Evolutionary conservation across 1,140 invertebrate species (phyloP).

Genomic region (Lepeophtheirus salmonis): DNA sequence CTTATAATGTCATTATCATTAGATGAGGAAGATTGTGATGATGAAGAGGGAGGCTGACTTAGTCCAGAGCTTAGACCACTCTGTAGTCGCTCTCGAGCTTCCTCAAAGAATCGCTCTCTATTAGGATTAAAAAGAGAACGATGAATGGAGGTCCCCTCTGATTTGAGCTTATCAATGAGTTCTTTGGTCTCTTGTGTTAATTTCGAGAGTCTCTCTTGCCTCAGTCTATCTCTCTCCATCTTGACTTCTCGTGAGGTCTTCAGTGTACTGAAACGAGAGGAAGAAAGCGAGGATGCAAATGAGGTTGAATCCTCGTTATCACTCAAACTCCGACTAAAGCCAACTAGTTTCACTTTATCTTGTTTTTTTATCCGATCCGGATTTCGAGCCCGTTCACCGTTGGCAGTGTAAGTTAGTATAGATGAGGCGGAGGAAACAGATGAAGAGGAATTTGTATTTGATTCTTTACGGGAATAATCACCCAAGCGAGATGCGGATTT

Average conservation of each 20-base stretch:
- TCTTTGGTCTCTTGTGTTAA: slow-evolving; percentile 17
- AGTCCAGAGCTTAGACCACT: slow-evolving; percentile 6
- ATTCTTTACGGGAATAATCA: background rate
- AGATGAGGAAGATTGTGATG: background rate
- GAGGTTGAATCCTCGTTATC: background rate
- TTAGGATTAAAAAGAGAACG: background rate
- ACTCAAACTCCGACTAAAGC: background rate
- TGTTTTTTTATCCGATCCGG: slow-evolving; percentile 1
- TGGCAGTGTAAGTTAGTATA: background rate
- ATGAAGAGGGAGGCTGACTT: no score
- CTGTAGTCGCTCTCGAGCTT: slow-evolving; percentile 20
- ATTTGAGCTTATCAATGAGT: slow-evolving; percentile 1
- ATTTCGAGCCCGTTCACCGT: slow-evolving; percentile 1
- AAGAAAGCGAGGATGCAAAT: background rate
- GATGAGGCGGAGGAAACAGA: background rate
- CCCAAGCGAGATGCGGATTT: slow-evolving; percentile 1
- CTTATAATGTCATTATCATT: background rate
- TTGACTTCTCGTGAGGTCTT: slow-evolving; percentile 22
- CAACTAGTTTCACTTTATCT: background rate
- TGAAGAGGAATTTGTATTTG: no score
- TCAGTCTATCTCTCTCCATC: slow-evolving; percentile 22
- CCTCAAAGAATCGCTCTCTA: slow-evolving; percentile 20
- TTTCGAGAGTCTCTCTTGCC: slow-evolving; percentile 19
- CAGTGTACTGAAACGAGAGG: slow-evolving; percentile 17
- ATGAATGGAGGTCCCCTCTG: slow-evolving; percentile 19